A percentile compares a stretch with the other conserved stretches of the same genome.
These are phyloP conservation scores for Cheilosia vernalis DNA, from an alignment of 2,888 invertebrate species.

Conservation along the genomic window DNA sequence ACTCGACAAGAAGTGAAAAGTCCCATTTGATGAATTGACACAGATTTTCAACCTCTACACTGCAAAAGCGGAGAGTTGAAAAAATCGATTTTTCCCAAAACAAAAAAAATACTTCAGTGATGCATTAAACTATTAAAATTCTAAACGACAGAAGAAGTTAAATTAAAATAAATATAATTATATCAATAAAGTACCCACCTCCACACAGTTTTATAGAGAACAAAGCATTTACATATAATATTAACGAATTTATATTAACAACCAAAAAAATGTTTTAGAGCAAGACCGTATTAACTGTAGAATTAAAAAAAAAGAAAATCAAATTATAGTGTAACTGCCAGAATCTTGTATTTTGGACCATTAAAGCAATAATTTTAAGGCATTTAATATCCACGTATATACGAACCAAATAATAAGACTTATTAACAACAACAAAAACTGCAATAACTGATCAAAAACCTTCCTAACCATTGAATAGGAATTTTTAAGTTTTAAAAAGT, in stretches of 20 bases:
- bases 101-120: conserved; percentile 9
- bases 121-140: not conserved
- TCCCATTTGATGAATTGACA: conserved; percentile 48
- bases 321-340: conserved; percentile 51
- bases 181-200: conserved; percentile 57
- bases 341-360: conserved; percentile 69
- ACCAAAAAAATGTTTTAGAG: conserved; percentile 21
- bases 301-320: conserved; percentile 1
- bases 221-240: conserved; percentile 52
- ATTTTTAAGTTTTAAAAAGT: conserved; percentile 70
- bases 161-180: conserved; percentile 8
- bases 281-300: conserved; percentile 5
- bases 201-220: conserved; percentile 34
- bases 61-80: conserved; percentile 35
- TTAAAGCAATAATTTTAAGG: conserved; percentile 41
- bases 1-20: conserved; percentile 73
- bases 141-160: conserved; percentile 20
- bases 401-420: conserved; percentile 39
- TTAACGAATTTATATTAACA: conserved; percentile 63
- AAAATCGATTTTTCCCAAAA: conserved; percentile 75
- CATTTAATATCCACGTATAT: conserved; percentile 12
- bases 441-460: conserved; percentile 4
- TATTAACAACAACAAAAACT: conserved; percentile 7
- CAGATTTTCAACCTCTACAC: conserved; percentile 50
- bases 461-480: conserved; percentile 33